These are phyloP conservation scores for Folsomia candida DNA, from an alignment of 2,888 invertebrate genomes.

Conservation along the genomic window DNA sequence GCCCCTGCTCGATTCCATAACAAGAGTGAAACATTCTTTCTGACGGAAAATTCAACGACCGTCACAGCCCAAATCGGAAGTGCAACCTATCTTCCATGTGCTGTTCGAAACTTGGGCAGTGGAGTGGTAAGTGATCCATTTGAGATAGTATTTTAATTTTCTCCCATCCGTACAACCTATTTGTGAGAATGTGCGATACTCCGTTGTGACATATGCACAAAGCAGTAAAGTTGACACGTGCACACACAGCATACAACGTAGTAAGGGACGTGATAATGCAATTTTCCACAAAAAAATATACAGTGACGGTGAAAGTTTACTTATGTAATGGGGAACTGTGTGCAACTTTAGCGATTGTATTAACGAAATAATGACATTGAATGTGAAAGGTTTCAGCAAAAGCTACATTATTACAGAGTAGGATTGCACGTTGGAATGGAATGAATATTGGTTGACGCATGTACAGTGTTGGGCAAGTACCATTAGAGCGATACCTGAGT, in stretches of 20 bases:
- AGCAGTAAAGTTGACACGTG: too few species aligned
- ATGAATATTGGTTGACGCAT: too few species aligned
- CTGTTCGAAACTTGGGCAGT: constrained; percentile 81
- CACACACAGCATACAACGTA: too few species aligned
- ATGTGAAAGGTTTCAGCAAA: constrained; percentile 3
- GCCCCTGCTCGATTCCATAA: constrained; percentile 20
- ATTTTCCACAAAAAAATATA: not conserved
- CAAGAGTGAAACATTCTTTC: constrained; percentile 58
- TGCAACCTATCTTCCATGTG: constrained; percentile 72
- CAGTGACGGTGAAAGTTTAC: not conserved
- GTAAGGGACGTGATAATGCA: not conserved
- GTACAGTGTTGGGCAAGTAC: not conserved
- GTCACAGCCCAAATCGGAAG: constrained; percentile 82
- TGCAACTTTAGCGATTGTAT: not conserved
- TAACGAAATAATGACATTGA: not conserved
- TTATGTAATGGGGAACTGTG: not conserved
- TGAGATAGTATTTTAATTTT: too few species aligned
- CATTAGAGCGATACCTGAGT: not conserved
- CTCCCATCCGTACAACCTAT: not conserved
- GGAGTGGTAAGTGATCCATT: constrained; percentile 70
- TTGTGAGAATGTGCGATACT: too few species aligned
- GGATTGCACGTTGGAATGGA: too few species aligned
- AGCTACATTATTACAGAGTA: not conserved
- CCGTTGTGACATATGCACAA: too few species aligned
- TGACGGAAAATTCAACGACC: constrained; percentile 77